Evolutionary conservation across 2,888 invertebrate genomes (phyloP).

Genomic region (Melitaea athalia): DNA sequence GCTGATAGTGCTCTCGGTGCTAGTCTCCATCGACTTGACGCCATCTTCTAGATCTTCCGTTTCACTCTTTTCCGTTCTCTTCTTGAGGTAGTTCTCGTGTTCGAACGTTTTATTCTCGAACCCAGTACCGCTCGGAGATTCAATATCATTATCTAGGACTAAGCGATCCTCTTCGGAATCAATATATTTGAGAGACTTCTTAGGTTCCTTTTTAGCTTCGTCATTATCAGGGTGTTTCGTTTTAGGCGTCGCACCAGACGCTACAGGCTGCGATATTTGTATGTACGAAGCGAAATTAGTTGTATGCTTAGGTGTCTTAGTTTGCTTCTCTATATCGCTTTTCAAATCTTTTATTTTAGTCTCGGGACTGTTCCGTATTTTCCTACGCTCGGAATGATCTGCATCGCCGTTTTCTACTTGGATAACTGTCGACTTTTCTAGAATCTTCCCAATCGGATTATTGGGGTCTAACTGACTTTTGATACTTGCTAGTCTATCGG

Average conservation of each 20-base stretch:
- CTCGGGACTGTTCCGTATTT: conserved; percentile 54
- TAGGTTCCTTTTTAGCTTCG: conserved; percentile 54
- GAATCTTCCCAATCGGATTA: conserved; percentile 77
- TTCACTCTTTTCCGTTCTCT: conserved; percentile 70
- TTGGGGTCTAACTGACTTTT: conserved; percentile 78
- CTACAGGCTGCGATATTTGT: conserved; percentile 78
- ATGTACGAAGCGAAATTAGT: conserved; percentile 85
- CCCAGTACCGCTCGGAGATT: conserved; percentile 76
- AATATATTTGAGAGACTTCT: conserved; percentile 66
- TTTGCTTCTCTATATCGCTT: conserved; percentile 73
- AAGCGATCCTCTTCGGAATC: conserved; percentile 66
- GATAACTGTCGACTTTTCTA: conserved; percentile 78
- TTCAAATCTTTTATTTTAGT: conserved; percentile 58
- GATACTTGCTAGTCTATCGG: conserved; percentile 72
- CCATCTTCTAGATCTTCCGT: conserved; percentile 58
- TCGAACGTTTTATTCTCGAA: conserved; percentile 78
- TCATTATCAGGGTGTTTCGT: conserved; percentile 47
- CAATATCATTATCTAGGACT: conserved; percentile 69
- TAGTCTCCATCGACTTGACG: conserved; percentile 73
- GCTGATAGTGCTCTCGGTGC: conserved; percentile 73
- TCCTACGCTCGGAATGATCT: conserved; percentile 54
- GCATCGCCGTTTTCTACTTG: conserved; percentile 72
- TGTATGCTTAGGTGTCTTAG: conserved; percentile 77
- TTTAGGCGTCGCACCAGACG: conserved; percentile 67
- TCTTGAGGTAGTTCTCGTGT: conserved; percentile 74